Base-by-base conservation (phyloP, 2,113 vertebrate species). In the Abramis brama region DNA sequence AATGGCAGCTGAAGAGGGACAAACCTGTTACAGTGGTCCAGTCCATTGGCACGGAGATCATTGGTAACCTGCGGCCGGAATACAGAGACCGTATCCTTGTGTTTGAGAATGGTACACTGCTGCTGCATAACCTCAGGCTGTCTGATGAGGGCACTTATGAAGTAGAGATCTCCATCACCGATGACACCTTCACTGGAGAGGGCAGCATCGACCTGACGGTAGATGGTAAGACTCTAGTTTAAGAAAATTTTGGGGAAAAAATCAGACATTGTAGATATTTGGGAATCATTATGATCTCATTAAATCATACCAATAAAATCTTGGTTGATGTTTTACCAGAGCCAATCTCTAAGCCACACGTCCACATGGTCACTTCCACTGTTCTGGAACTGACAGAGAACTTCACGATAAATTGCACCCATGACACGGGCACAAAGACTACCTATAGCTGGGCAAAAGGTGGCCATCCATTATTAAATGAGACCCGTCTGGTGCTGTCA, bases 91-190 rank as follows among this genome's bases (percentile, higher is more conserved):
- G 98, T 52, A 97, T 99, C 89, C 93, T 96, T 43, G 96, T 99
- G 75, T 97, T 98, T 36, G 96, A 97, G 89, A 99, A 99, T 0
- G 98, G 98, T 71, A 98, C 97, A 0, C 91, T 99, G 89, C 95
- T 99, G 76, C 96, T 99, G 80, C 96, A 97, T 83, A 97, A 97
- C 89, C 90, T 99, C 87, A 94, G 96, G 85, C 50, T 97, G 71
- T 90, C 96, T 0, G 98, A 99, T 0, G 97, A 99, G 27, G 98
- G 98, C 0, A 95, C 91, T 0, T 99, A 99, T 0, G 97, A 99
- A 33, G 98, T 99, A 36, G 97, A 99, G 94, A 96, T 99, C 91
- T 99, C 97, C 91, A 99, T 99, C 93, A 99, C 98, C 0, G 98
- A 98, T 0, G 98, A 99, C 84, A 97, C 94, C 0, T 99, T 99